phyloP scores from a whole-genome alignment of 2,888 invertebrate species.

The Eristalinus sepulchralis region DNA sequence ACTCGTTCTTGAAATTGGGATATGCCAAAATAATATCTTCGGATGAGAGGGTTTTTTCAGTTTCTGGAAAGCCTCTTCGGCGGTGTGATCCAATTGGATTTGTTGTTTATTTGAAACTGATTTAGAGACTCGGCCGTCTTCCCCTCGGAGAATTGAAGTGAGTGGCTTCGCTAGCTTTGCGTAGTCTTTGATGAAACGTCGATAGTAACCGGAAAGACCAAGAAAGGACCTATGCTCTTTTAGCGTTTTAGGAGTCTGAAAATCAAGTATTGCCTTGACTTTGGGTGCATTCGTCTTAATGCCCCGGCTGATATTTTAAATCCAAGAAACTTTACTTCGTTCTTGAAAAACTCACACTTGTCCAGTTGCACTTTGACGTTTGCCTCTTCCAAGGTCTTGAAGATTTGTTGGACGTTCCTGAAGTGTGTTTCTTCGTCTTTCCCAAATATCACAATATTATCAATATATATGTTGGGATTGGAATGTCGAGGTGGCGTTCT shows the following conservation, averaged over 20 bases:
- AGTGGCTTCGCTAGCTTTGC: conserved; percentile 28
- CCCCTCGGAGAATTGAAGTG: conserved; percentile 22
- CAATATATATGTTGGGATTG: no score
- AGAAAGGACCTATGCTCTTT: conserved; percentile 44
- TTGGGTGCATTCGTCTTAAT: conserved; percentile 15
- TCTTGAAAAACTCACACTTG: conserved; percentile 29
- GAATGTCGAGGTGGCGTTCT: no score
- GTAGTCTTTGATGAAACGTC: conserved; percentile 32
- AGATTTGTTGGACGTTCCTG: conserved; percentile 18
- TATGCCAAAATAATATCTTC: conserved; percentile 22
- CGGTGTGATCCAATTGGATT: not conserved
- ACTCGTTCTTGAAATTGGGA: conserved; percentile 56
- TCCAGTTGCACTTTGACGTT: conserved; percentile 19
- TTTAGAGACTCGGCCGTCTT: conserved; percentile 40
- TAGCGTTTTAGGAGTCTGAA: conserved; percentile 48
- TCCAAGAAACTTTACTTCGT: conserved; percentile 53
- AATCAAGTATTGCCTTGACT: conserved; percentile 48
- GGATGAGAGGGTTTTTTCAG: conserved; percentile 19
- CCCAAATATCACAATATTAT: no score
- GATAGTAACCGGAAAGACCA: conserved; percentile 26
- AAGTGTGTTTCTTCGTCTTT: no score
- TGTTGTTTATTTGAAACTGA: conserved; percentile 27
- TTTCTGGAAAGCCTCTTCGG: conserved; percentile 21
- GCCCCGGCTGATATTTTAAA: conserved; percentile 10
- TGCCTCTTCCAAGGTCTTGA: not conserved